Evolutionary conservation across 2,113 vertebrate genomes (phyloP), one percentile per base, ranked within the genome.

Genomic region (Dromiciops gliroides): DNA sequence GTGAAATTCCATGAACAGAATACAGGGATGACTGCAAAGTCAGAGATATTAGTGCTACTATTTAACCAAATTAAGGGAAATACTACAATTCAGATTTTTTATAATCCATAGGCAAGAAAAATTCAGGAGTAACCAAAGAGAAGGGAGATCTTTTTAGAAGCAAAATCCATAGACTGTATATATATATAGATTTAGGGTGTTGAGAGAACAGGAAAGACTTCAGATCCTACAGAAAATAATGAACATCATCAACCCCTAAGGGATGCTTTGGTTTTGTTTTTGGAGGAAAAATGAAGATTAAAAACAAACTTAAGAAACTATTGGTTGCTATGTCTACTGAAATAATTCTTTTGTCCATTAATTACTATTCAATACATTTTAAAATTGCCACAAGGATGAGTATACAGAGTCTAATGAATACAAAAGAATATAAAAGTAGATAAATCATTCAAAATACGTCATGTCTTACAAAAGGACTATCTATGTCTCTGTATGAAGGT

Each of bases 291-390:
- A 89, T 23, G 37, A 93, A 93, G 48, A 94, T 89, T 92, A 92
- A 96, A 96, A 97, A 94, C 50, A 96, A 94, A 50, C 93, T 92
- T 93, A 97, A 97, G 90, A 97, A 97, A 95, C n/a, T 83, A 44
- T 52, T 96, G 91, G 93, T 91, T 98, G 50, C 96, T 98, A 37
- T 93, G 94, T 97, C 97, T 97, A 97, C 93, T 91, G 96, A 24
- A 89, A 49, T 50, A 98, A 93, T 67, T 96, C 94, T 96, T 98
- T 98, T 98, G 96, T 97, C 98, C 96, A 94, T 95, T 98, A 98
- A 98, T 94, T 98, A 96, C 94, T 94, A 95, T 98, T 97, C 95
- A 96, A 95, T 95, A 97, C 95, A 95, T 96, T 95, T 96, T 67
- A 91, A 93, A 94, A 97, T 97, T 49, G 93, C 91, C 95, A 96